Evolutionary conservation across 2,797 vertebrate species (phyloP), one percentile per base, ranked within the genome.

Genomic region (Arremon aurantiirostris): DNA sequence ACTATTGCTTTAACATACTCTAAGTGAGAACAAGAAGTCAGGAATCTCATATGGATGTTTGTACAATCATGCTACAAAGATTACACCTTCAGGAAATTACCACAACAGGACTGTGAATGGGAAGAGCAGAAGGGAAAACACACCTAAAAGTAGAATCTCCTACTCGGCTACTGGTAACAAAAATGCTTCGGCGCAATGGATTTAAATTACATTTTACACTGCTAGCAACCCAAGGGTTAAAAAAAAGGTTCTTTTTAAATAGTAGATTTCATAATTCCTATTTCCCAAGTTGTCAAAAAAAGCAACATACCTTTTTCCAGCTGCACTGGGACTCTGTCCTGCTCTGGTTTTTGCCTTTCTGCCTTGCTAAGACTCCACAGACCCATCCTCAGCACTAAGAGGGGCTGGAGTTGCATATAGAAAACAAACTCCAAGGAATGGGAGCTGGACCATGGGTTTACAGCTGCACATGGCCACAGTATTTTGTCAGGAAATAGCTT

Each of bases 61-160:
- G 97, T 95, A 98, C 96, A 97, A 97, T 97, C 98, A 98, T 98
- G 98, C 98, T 98, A 98, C 96, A 97, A 97, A 96, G 94, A 97
- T 97, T 94, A 98, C 97, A 97, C 96, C 95, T 78, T 73, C 94
- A 89, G 95, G 90, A 90, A 94, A 66, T 90, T 82, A 96, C 96
- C 97, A 97, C 90, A 82, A 94, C 2, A 26, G 92, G 95, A 82
- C 85, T 27, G 90, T 95, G 95, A 85, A 87, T 70, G 95, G 87
- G 94, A 88, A 90, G 94, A 95, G 95, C 90, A 97, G 86, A 96
- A 82, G 96, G 96, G 90, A 94, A 81, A 94, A 95, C 92, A 97
- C 97, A 97, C 96, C 91, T 87, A 88, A 91, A 97, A 97, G 84
- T 47, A 76, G 92, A 64, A 92, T 91, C 87, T 82, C 80, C 90